These are phyloP conservation scores for Geotrypetes seraphini DNA, from an alignment of 2,797 vertebrate genomes.

Conservation along the genomic window DNA sequence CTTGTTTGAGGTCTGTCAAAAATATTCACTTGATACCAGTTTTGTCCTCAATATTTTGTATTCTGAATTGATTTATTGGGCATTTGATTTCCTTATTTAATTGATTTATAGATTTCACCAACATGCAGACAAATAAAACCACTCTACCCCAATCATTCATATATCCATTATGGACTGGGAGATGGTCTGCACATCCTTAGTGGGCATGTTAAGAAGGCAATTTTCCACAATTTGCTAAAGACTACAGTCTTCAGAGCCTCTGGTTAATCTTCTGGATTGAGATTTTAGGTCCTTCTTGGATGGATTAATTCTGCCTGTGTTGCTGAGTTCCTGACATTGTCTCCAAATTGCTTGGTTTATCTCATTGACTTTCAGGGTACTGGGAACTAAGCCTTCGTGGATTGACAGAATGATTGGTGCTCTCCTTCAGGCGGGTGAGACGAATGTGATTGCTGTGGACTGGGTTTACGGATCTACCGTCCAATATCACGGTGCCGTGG, in stretches of 20 bases:
- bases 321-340: not conserved
- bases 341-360: no score
- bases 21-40: no score
- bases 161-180: no score
- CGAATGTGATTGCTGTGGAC: constrained; percentile 81
- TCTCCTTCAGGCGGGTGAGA: constrained; percentile 52
- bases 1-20: no score
- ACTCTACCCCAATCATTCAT: not conserved
- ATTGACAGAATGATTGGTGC: constrained; percentile 56
- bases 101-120: accelerated
- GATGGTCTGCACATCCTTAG: not conserved
- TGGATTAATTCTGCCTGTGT: not conserved
- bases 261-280: no score
- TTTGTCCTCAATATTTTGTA: no score
- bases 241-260: not conserved
- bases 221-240: no score
- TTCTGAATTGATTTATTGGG: no score
- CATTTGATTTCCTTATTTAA: no score
- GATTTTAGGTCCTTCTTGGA: accelerated
- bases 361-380: constrained; percentile 41
- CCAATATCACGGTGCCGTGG: constrained; percentile 71
- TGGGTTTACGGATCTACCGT: constrained; percentile 78
- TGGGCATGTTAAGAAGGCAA: not conserved
- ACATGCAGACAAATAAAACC: not conserved
- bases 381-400: constrained; percentile 85